Evolutionary conservation across 2,797 vertebrate genomes (phyloP), one percentile per base, ranked within the genome.

Genomic region (Alcedo atthis): DNA sequence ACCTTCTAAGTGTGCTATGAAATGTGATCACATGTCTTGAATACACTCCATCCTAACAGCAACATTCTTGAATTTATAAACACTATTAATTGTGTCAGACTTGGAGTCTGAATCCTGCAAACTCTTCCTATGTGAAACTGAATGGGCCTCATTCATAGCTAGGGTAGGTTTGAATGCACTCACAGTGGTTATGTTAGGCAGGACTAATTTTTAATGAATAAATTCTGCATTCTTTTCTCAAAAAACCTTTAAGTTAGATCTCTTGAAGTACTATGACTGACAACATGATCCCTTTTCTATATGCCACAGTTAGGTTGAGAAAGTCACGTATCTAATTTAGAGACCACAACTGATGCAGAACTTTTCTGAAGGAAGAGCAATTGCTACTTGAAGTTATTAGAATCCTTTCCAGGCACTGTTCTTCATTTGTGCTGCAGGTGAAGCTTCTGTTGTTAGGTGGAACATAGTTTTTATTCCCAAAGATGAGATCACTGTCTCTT

Each of bases 31-130:
- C 90, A 95, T 91, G 58, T 93, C 87, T 89, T 93, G 81, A 95
- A 95, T 89, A 85, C 2, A 5, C 75, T 95, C 89, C 0, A 1
- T 96, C 84, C 71, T 92, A 95, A 86, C 58, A 95, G 86, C 71
- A 93, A 94, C 94, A 90, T 74, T 95, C 91, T 87, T 95, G 74
- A 93, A 93, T 57, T 89, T 96, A 95, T 90, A 96, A 90, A 96
- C 92, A 93, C 81, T 92, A 96, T 96, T 96, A 96, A 95, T 95
- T 94, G 91, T 95, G 92, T 90, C 92, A 91, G 53, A 87, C 92
- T 93, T 86, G 93, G 89, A 94, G 90, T 93, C 75, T 74, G 79
- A 95, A 91, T 93, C 85, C 86, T 91, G 78, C 71, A 91, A 75
- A 32, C 68, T 43, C 61, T 93, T 93, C 71, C 69, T 77, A 70